Conservation (phyloP, 2,113 vertebrate genomes). For the Macrotis lagotis region DNA sequence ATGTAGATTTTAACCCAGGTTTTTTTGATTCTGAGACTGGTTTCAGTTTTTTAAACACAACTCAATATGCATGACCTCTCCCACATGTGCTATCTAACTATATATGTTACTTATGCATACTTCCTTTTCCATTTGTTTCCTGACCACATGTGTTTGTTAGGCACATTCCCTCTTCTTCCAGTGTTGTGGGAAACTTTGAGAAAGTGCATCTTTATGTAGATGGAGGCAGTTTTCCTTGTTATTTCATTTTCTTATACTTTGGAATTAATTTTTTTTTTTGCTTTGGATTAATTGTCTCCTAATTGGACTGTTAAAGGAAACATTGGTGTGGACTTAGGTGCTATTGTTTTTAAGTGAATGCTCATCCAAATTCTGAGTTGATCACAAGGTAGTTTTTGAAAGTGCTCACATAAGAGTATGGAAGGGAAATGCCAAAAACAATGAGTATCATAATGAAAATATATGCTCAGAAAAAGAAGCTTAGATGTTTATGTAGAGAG, state of each 20-base stretch:
- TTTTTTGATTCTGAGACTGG: neutral
- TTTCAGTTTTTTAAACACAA: neutral
- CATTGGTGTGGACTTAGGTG: neutral
- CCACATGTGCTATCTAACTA: neutral
- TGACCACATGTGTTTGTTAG: neutral
- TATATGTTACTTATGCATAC: neutral
- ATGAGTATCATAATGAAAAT: neutral
- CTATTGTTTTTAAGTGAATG: neutral
- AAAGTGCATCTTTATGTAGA: neutral
- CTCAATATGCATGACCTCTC: neutral
- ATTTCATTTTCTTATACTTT: neutral
- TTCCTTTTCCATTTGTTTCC: too few species aligned
- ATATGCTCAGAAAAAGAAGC: neutral
- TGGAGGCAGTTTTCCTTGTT: neutral
- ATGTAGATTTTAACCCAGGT: neutral
- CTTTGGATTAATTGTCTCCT: neutral
- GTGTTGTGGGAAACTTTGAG: neutral
- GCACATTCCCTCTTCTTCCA: neutral
- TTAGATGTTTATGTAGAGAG: neutral
- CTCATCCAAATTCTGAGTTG: neutral
- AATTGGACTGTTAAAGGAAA: neutral
- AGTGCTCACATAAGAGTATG: neutral
- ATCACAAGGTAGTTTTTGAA: neutral
- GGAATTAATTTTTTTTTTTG: neutral
- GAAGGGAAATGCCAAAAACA: neutral